Percentiles rank a stretch among this genome's conserved stretches.
These are phyloP conservation scores for Palythoa heliodiscus DNA, from an alignment of 92 coral and sea anemone species.

Conservation along the genomic window DNA sequence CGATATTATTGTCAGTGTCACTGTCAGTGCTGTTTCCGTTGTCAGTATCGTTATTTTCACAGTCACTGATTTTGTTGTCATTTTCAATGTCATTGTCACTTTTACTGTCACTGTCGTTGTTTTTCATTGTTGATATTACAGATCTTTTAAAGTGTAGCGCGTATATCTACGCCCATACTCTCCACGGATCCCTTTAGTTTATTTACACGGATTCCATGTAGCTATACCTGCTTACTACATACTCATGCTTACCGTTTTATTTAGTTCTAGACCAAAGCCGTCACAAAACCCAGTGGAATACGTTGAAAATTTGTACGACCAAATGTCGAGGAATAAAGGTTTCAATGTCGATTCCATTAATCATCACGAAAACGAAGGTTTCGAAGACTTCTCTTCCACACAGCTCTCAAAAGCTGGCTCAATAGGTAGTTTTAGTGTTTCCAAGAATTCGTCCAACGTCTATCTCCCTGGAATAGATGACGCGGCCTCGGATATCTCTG, in stretches of 20 bases:
- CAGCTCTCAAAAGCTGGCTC: conserved; percentile 14
- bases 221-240: too few relatives aligned
- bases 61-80: too few relatives aligned
- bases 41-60: too few relatives aligned
- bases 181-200: too few relatives aligned
- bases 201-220: too few relatives aligned
- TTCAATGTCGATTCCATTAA: background rate
- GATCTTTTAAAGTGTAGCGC: too few relatives aligned
- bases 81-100: too few relatives aligned
- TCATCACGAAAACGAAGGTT: conserved; percentile 13
- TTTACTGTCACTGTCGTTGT: too few relatives aligned
- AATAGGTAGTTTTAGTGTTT: conserved; percentile 12
- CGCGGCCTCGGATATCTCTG: conserved; percentile 29
- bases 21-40: too few relatives aligned
- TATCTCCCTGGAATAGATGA: conserved; percentile 47
- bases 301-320: conserved; percentile 34
- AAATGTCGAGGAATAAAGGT: conserved; percentile 11
- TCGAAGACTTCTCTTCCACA: background rate
- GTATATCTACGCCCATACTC: too few relatives aligned
- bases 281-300: conserved; percentile 36
- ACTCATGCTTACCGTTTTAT: background rate
- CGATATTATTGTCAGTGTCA: too few relatives aligned
- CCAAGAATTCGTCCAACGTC: conserved; percentile 29
- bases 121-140: too few relatives aligned
- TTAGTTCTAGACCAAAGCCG: conserved; percentile 23